phyloP scores from a whole-genome alignment of 2,113 vertebrate species.

The Pollimyrus isidori region DNA sequence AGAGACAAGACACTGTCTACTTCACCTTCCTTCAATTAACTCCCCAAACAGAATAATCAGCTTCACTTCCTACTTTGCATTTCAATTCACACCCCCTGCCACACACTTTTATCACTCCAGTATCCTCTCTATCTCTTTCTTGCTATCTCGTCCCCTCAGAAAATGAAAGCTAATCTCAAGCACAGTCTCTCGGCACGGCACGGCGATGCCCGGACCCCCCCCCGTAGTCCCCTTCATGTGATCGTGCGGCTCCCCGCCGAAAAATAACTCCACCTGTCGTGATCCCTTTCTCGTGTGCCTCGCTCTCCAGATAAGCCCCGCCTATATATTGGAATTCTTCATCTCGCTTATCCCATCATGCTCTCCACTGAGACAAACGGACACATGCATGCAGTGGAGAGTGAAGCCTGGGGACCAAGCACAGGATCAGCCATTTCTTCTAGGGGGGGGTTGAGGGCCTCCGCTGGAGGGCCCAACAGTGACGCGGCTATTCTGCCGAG shows the following conservation, averaged over 20 bases:
- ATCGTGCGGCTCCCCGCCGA: neutral
- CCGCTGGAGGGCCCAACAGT: neutral
- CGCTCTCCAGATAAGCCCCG: neutral
- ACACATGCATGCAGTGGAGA: neutral
- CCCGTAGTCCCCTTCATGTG: neutral
- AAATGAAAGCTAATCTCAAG: conserved; percentile 12
- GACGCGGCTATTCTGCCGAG: neutral
- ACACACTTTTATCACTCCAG: neutral
- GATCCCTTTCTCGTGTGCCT: neutral
- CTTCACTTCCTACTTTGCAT: conserved; percentile 71
- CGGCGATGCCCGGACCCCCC: no score
- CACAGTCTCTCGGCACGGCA: conserved; percentile 3
- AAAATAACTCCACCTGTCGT: neutral
- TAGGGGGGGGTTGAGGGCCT: neutral
- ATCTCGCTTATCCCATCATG: neutral
- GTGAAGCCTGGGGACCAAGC: neutral
- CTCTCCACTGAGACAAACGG: neutral
- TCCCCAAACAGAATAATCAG: conserved; percentile 76
- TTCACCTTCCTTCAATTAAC: conserved; percentile 84
- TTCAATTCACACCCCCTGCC: conserved; percentile 60
- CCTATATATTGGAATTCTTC: neutral
- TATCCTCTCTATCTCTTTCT: neutral
- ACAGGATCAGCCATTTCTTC: neutral
- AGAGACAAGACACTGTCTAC: conserved; percentile 59
- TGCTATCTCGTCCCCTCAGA: neutral